Base-by-base conservation (phyloP, 2,888 invertebrate species). In the Rutpela maculata region DNA sequence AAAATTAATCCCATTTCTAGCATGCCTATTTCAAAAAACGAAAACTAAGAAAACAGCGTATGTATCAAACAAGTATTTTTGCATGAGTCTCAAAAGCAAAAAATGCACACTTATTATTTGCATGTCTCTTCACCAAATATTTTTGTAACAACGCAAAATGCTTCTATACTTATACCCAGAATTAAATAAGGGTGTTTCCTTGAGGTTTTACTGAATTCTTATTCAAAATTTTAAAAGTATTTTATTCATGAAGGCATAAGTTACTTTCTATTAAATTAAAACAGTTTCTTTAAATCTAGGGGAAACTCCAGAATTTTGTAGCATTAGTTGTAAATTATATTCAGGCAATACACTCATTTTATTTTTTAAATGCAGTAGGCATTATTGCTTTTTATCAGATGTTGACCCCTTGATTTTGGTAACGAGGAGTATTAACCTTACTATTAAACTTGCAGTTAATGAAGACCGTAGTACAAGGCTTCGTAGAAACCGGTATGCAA, bases 401-500 rank as follows among this genome's bases (percentile, higher is more conserved):
- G 62, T 63, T 17, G n/a, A 12, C 65, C 18, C 18, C n/a, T 50
- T 50, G 11, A 38, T 6, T 15, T 12, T 50, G 4, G 2, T 7
- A 50, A n/a, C n/a, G 35, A 22, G 11, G 35, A 31, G 0, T 10
- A 19, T 26, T 62, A 31, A 26, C 35, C 35, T 0, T 62, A 62
- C n/a, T 31, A n/a, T n/a, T 31, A 17, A 35, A 15, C 59, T 82
- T 85, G 18, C 91, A 96, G 96, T 91, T 95, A 84, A 94, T 97
- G 95, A 95, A 95, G 90, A 96, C 96, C 82, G 90, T 94, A 81
- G 96, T 96, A 90, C 95, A 96, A 89, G 91, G 93, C 80, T 95
- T 95, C 88, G 92, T 96, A 88, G 95, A 96, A 91, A 95, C 94
- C 89, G 94, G 96, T 87, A 94, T 96, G 89, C 94, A 96, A 89